A percentile compares a stretch with the other conserved stretches of the same genome.
Conservation (phyloP, 2,113 vertebrate species). For the Psettodes erumei region DNA sequence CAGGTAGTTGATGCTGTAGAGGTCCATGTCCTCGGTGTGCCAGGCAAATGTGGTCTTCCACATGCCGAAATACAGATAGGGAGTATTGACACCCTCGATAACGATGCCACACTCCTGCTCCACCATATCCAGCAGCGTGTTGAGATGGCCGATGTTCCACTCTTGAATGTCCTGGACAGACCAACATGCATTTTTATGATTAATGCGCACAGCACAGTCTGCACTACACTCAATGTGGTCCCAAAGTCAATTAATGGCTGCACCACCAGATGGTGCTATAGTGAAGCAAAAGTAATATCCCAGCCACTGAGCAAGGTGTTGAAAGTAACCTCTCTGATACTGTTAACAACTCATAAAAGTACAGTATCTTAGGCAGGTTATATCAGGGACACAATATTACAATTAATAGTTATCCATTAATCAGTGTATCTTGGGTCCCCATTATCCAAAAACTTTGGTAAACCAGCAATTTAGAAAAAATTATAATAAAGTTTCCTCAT, state of each 20-base stretch:
- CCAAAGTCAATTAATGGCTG: neutral
- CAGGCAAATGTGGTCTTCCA: slow-evolving; percentile 99
- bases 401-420: neutral
- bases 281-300: neutral
- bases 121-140: slow-evolving; percentile 97
- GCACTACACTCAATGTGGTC: neutral
- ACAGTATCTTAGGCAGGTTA: neutral
- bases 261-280: slow-evolving; percentile 61
- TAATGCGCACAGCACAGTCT: neutral
- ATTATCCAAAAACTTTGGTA: neutral
- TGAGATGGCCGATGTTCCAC: slow-evolving; percentile 96
- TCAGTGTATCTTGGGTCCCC: neutral
- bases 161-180: slow-evolving; percentile 87
- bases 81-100: slow-evolving; percentile 98
- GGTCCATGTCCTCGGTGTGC: slow-evolving; percentile 99
- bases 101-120: slow-evolving; percentile 98
- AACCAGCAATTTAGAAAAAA: neutral
- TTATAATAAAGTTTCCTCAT: no score
- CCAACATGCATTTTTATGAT: neutral
- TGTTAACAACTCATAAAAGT: neutral
- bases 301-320: neutral
- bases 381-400: neutral
- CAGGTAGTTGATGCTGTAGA: slow-evolving; percentile 99
- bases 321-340: neutral
- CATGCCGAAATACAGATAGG: slow-evolving; percentile 99